Percentiles rank a stretch among this genome's conserved stretches.
Conservation (phyloP, 1,140 invertebrate genomes). For the Geopemphigus sp. region DNA sequence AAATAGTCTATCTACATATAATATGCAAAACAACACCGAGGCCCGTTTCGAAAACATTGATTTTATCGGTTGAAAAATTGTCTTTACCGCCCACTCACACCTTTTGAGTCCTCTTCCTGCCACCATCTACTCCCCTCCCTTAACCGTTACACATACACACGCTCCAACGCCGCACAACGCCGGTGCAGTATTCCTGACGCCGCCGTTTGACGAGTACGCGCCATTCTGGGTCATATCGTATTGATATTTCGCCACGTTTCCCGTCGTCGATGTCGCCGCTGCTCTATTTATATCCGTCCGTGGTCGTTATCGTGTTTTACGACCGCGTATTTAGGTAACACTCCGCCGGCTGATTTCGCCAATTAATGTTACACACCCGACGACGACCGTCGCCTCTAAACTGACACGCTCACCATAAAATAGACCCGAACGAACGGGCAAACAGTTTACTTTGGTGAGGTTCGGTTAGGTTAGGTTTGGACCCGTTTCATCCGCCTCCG, state of each 20-base stretch:
- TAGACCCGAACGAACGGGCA: too few relatives aligned
- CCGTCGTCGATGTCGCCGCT: too few relatives aligned
- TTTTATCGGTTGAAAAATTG: slow-evolving; percentile 47
- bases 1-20: background rate
- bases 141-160: too few relatives aligned
- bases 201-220: slow-evolving; percentile 25
- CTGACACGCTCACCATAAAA: too few relatives aligned
- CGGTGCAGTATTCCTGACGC: background rate
- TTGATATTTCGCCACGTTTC: slow-evolving; percentile 29
- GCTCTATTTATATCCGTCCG: too few relatives aligned
- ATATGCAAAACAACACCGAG: slow-evolving; percentile 8
- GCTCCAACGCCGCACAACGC: too few relatives aligned
- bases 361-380: slow-evolving; percentile 6
- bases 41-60: slow-evolving; percentile 35
- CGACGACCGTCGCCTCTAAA: background rate
- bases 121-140: too few relatives aligned
- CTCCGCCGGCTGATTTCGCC: background rate
- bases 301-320: background rate
- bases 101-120: background rate
- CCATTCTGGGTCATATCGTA: slow-evolving; percentile 38
- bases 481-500: background rate
- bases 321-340: background rate
- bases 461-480: too few relatives aligned
- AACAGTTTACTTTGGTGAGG: too few relatives aligned
- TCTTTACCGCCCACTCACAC: background rate